Base-by-base conservation (phyloP, 2,797 vertebrate genomes). In the Synaphobranchus kaupii region DNA sequence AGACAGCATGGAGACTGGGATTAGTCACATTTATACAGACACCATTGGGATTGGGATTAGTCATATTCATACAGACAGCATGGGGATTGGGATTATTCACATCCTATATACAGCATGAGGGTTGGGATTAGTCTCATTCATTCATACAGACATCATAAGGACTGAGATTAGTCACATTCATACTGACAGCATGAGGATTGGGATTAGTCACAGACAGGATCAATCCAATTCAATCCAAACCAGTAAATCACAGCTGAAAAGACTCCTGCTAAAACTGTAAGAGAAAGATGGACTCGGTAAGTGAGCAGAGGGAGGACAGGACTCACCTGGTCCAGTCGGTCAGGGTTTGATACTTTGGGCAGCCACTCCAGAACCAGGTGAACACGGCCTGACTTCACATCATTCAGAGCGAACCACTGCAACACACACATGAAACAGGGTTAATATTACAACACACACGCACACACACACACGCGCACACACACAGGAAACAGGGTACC, bases 321-420 rank as follows among this genome's bases (percentile, higher is more conserved):
- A 87, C 90, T 25, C 2, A 98, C 98, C 96, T 98, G 96, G 63
- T 98, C 96, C 63, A 99, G 90, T 85, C 95, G 92, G 48, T 95
- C 91, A 6, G 96, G 81, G 25, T 95, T 94, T 4, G 95, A 94
- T 2, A 88, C 86, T 15, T 92, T 96, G 25, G 92, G 92, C 86
- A 99, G 93, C 93, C 96, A 97, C 90, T 98, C 98, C 91, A 98
- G 93, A 48, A 95, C 92, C 90, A 98, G 90, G 76, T 98, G 98
- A 90, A 98, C 89, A 25, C 95, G 96, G 58, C 98, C 98, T 3
- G 95, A 97, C 88, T 97, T 98, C 47, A 98, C 98, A 5, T 97
- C 97, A 82, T 91, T 96, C 86, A 99, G 95, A 9, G 93, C 94
- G 91, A 97, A 97, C 98, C 97, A 99, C 98, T 99, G 93, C 58